A percentile compares a stretch with the other conserved stretches of the same genome.
Evolutionary conservation across 2,797 vertebrate genomes (phyloP).

Genomic region (Brachyalestes nurse): DNA sequence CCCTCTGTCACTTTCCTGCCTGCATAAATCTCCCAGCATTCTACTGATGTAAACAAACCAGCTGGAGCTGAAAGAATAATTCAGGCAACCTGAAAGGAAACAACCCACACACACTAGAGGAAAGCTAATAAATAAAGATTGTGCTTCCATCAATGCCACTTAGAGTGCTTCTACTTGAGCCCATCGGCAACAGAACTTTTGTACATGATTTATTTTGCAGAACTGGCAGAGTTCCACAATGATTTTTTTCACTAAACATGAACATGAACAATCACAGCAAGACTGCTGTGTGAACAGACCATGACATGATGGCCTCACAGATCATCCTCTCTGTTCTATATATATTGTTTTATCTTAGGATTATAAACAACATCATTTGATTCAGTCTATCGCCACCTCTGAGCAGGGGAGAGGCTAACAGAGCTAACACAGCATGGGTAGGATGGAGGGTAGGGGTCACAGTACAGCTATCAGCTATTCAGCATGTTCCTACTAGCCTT

Average conservation of each 20-base stretch:
- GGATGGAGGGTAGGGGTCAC: slow-evolving; percentile 7
- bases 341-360: neutral
- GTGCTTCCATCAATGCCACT: slow-evolving; percentile 64
- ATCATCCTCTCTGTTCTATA: too few species aligned
- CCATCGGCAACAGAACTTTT: slow-evolving; percentile 18
- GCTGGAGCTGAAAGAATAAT: slow-evolving; percentile 58
- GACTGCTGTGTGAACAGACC: too few species aligned
- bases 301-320: neutral
- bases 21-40: slow-evolving; percentile 67
- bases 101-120: slow-evolving; percentile 37
- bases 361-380: slow-evolving; percentile 1
- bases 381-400: neutral
- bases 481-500: slow-evolving; percentile 93
- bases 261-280: too few species aligned
- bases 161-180: slow-evolving; percentile 51
- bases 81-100: slow-evolving; percentile 52
- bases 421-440: neutral
- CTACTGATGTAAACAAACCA: slow-evolving; percentile 70
- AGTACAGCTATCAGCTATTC: slow-evolving; percentile 78
- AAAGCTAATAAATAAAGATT: slow-evolving; percentile 65
- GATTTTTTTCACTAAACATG: too few species aligned
- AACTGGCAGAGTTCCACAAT: too few species aligned
- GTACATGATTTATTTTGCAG: neutral
- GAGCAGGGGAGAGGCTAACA: neutral
- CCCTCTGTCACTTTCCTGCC: slow-evolving; percentile 35